Percentiles rank a stretch among this genome's conserved stretches.
phyloP scores from a whole-genome alignment of 2,113 vertebrate genomes.

The Solea senegalensis region DNA sequence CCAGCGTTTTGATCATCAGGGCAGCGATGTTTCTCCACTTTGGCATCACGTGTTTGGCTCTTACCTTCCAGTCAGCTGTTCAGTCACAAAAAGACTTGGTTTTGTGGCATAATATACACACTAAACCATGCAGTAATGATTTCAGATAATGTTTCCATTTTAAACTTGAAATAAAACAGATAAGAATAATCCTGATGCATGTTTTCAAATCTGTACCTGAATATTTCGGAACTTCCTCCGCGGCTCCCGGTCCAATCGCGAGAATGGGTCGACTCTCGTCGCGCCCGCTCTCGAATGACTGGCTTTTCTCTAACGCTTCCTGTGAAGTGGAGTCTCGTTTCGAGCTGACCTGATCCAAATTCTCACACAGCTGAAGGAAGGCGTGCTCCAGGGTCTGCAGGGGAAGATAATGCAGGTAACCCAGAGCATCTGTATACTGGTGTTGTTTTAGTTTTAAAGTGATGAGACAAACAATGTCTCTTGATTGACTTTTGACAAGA shows the following conservation, averaged over 20 bases:
- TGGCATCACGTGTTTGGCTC: constrained; percentile 73
- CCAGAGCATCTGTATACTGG: too few species aligned
- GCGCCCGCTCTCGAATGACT: constrained; percentile 67
- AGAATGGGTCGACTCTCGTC: constrained; percentile 80
- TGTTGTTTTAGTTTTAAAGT: too few species aligned
- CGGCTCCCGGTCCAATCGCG: neutral
- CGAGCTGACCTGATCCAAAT: constrained; percentile 65
- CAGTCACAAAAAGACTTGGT: constrained; percentile 9
- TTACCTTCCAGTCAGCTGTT: constrained; percentile 80
- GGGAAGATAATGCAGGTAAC: too few species aligned
- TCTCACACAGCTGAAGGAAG: constrained; percentile 83
- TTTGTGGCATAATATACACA: neutral
- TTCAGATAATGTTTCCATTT: too few species aligned
- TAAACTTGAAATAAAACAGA: too few species aligned
- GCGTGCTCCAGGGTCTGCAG: constrained; percentile 81
- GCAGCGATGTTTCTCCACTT: constrained; percentile 82
- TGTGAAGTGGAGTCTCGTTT: constrained; percentile 43
- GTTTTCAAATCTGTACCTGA: constrained; percentile 55
- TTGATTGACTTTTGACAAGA: too few species aligned
- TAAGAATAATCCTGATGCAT: neutral
- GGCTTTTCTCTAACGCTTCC: constrained; percentile 53
- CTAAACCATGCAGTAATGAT: too few species aligned
- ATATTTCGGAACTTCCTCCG: constrained; percentile 63
- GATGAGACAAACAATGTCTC: too few species aligned
- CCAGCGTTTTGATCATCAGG: constrained; percentile 80